Base-by-base conservation (phyloP, 2,888 invertebrate species). In the Agriopis aurantiaria region DNA sequence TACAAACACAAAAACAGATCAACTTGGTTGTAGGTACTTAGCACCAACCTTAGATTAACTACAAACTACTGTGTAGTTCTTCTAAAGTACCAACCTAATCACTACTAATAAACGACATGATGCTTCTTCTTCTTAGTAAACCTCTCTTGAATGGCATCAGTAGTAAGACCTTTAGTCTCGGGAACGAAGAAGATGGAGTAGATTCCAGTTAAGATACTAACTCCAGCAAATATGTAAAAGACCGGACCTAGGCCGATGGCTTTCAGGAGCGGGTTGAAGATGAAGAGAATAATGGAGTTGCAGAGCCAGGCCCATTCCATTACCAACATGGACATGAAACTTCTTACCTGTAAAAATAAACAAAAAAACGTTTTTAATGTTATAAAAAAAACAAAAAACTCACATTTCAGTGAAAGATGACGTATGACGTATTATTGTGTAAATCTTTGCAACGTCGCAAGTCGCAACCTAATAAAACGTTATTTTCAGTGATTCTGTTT, bases 301-400 rank as follows among this genome's bases (percentile, higher is more conserved):
- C 88, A 87, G 9, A 90, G 69, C 84, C 89, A 90, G 0, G 81
- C 78, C 87, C 88, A 89, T 60, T 91, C 89, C 1, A 88, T 67
- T 0, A 86, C 78, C 33, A 89, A 43, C 86, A 88, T 88, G 7
- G 85, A 80, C 48, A 85, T 78, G 46, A 87, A 75, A 65, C 87
- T 88, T 53, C 85, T 87, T 0, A 91, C 80, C 90, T 91, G 84
- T 0, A 7, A 5, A n/a, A n/a, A n/a, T n/a, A n/a, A n/a, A n/a
- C n/a, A n/a, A n/a, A 55, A n/a, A 40, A 59, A n/a, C 12, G 17
- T 23, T 23, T 23, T 1, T 23, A 23, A 23, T 23, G 2, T 48
- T n/a, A n/a, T n/a, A n/a, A n/a, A n/a, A n/a, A 10, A 49, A n/a
- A 33, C 63, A 41, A n/a, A n/a, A 9, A 8, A 3, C 17, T 33